Evolutionary conservation across 2,797 vertebrate genomes (phyloP), one percentile per base, ranked within the genome.

Genomic region (Poeciliopsis gracilis): DNA sequence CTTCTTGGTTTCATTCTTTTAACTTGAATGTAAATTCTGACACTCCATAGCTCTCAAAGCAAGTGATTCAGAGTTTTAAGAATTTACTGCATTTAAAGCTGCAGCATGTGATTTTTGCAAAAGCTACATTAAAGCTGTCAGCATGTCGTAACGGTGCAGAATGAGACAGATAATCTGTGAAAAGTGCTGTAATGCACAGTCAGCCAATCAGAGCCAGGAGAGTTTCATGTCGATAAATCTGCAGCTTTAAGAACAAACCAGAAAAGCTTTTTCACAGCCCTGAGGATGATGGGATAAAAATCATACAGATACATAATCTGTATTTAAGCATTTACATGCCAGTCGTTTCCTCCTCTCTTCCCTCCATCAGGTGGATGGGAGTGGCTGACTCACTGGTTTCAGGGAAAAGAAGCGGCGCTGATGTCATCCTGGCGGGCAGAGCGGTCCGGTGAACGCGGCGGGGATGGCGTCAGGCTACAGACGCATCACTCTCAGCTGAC

Each of bases 301-400:
- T 4, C 18, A 23, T 10, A 23, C 63, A 11, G 11, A 36, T 36
- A 38, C 1, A 33, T 18, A 5, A 49, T 46, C 2, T 20, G 2
- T 20, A 16, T 51, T 51, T 3, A 51, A 63, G 4, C 30, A 15
- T 72, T 41, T 72, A 38, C 66, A n/a, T 45, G 73, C 61, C n/a
- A 41, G 47, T 69, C 49, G 28, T 51, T 80, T 33, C 59, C 66
- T 59, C 36, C 75, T 25, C 25, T 46, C 45, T n/a, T 69, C 71
- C 28, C 36, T 77, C 46, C 20, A 1, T 82, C 70, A 57, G 12
- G 43, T 15, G 5, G 80, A 77, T 78, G 70, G 83, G 78, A 84
- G 86, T 3, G 15, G 81, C 89, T 91, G 90, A 92, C 88, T 93
- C 90, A 85, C 78, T 30, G 0, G 4, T 89, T 89, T 89, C 77